Conservation (phyloP, 2,888 invertebrate genomes). For the Diplolepis rosae region DNA sequence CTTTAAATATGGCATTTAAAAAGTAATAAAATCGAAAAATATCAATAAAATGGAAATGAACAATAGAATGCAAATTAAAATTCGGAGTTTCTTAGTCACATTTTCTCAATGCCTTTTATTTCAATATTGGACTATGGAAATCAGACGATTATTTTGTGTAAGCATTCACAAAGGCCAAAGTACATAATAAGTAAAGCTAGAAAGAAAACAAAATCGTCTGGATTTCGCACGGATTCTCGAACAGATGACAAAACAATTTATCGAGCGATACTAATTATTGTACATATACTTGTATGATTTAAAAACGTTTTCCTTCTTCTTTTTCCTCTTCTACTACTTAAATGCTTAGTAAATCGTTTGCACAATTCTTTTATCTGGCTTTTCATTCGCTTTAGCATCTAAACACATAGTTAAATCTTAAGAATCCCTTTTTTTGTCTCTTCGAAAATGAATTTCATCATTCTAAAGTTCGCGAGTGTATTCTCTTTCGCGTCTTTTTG, state of each 20-base stretch:
- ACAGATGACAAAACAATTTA: slow-evolving; percentile 24
- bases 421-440: slow-evolving; percentile 35
- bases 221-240: slow-evolving; percentile 28
- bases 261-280: slow-evolving; percentile 31
- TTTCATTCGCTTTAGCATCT: slow-evolving; percentile 40
- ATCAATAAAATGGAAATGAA: neutral
- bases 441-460: slow-evolving; percentile 33
- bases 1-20: neutral
- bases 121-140: slow-evolving; percentile 12
- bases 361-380: slow-evolving; percentile 24
- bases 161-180: slow-evolving; percentile 30
- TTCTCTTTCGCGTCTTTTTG: slow-evolving; percentile 46
- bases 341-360: slow-evolving; percentile 29
- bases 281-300: slow-evolving; percentile 33
- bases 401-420: slow-evolving; percentile 41
- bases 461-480: slow-evolving; percentile 46
- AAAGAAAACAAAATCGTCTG: slow-evolving; percentile 30
- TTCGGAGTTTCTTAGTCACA: neutral
- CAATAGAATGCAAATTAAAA: neutral
- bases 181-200: slow-evolving; percentile 32
- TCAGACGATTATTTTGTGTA: slow-evolving; percentile 15
- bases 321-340: slow-evolving; percentile 28
- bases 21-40: neutral
- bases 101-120: neutral
- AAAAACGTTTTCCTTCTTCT: slow-evolving; percentile 30